Evolutionary conservation across 2,888 invertebrate species (phyloP), one percentile per base, ranked within the genome.

Genomic region (Eupeodes luniger): DNA sequence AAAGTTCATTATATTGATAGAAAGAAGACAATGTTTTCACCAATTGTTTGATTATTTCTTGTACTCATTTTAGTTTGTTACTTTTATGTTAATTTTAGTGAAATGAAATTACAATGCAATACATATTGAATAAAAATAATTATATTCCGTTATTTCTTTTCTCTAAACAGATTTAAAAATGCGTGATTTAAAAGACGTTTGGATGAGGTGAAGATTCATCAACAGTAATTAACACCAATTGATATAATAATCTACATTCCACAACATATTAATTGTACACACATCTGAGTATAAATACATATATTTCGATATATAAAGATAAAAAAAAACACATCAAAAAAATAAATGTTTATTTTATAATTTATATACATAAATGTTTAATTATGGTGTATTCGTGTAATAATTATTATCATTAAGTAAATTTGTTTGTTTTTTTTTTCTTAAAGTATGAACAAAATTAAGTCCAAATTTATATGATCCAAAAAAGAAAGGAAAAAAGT

Each of bases 161-260:
- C 5, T 75, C 70, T 0, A 5, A 4, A 47, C 47, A 88, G 88
- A 88, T 19, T 14, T 74, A 57, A 88, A 88, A 75, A 59, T 77
- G 5, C 72, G 81, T 19, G 88, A 88, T 70, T 7, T 85, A 14
- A 74, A 81, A 49, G 85, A 88, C 53, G 67, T 88, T 19, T 88
- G 88, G 88, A 47, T 88, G 51, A 81, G 85, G 70, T 88, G 88
- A 87, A 80, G 70, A 44, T 3, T 16, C 40, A 69, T 64, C 59
- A 79, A 40, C 9, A 7, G 5, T 40, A 40, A 16, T 7, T 12
- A 47, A 34, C 11, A 10, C 34, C n/a, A 53, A 55, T 16, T 57
- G 19, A 55, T 55, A 44, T 59, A 34, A 55, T 61, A 80, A 62
- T 49, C 55, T 5, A 80, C 87, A 87, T 87, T 87, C 87, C 87